These are phyloP conservation scores for Muscicapa comitata DNA, from an alignment of 2,797 vertebrate species.

Conservation along the genomic window DNA sequence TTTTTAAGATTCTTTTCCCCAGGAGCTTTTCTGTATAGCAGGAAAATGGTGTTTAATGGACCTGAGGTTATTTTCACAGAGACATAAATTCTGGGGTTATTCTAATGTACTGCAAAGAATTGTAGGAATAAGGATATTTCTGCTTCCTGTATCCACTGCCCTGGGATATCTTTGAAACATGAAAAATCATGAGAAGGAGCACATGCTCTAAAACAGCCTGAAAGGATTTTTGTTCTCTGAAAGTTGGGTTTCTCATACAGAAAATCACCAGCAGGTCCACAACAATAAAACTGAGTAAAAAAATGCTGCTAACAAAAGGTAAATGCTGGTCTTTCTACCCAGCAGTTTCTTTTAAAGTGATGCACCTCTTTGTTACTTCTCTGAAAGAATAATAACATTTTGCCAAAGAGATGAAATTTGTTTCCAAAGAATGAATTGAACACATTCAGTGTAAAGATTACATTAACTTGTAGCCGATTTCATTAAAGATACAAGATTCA, in stretches of 20 bases:
- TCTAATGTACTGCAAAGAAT: neutral
- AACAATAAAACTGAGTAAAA: neutral
- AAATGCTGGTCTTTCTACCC: neutral
- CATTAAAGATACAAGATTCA: neutral
- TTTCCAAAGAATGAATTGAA: neutral
- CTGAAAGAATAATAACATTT: neutral
- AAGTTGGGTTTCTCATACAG: neutral
- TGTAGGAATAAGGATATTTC: neutral
- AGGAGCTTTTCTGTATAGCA: neutral
- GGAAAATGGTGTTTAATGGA: neutral
- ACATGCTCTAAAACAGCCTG: neutral
- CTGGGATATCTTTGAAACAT: neutral
- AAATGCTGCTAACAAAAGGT: neutral
- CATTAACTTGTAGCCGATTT: neutral
- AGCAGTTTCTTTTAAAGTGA: neutral
- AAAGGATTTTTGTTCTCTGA: neutral
- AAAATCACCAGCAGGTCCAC: neutral
- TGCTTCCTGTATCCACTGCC: neutral
- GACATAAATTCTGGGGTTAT: neutral
- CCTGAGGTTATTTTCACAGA: neutral
- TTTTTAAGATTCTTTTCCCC: conserved; percentile 14
- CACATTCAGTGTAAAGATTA: neutral
- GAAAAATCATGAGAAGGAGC: neutral
- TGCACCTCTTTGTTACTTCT: neutral
- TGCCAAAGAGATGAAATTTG: neutral